Evolutionary conservation across 2,113 vertebrate species (phyloP), one percentile per base, ranked within the genome.

Genomic region (Apistogramma diplotaenia): DNA sequence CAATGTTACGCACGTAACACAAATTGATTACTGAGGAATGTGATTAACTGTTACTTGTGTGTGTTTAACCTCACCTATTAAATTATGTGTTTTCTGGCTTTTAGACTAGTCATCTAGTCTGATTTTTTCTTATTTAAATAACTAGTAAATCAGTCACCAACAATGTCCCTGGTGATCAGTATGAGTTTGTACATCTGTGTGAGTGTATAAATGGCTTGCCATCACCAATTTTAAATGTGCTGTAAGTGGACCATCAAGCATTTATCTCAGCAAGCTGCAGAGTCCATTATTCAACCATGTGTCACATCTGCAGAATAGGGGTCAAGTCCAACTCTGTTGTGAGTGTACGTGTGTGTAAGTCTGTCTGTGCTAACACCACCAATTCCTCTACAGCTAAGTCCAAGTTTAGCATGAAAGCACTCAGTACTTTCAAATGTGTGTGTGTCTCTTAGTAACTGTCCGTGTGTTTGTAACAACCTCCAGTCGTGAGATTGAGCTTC

Each of bases 261-360:
- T 89, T 91, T 90, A 88, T 86, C 83, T 84, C 89, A 87, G 83
- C 70, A 57, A 85, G 85, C 83, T 74, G 86, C 71, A 79, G 54
- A 85, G 81, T 74, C 77, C 85, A 83, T 89, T 90, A 88, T 85
- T 90, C 83, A 84, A 72, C 65, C 80, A 33, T 56, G 79, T 87
- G 87, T 88, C 89, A 85, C 82, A 81, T 85, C 81, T 82, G 74
- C 81, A 76, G 76, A 74, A 43, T 37, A 75, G 74, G 65, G 81
- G 79, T 84, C 81, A 81, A 76, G 51, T 79, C 65, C 65, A 27
- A 58, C 57, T 79, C 53, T 57, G 40, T 46, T 58, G 35, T 83
- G 6, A 46, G 43, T 57, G 74, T 72, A 72, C 55, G 21, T 76
- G 51, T 37, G 37, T 23, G 55, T 55, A n/a, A 51, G 77, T 49